These are phyloP conservation scores for Candidula unifasciata DNA, from an alignment of 2,888 invertebrate genomes.

Conservation along the genomic window DNA sequence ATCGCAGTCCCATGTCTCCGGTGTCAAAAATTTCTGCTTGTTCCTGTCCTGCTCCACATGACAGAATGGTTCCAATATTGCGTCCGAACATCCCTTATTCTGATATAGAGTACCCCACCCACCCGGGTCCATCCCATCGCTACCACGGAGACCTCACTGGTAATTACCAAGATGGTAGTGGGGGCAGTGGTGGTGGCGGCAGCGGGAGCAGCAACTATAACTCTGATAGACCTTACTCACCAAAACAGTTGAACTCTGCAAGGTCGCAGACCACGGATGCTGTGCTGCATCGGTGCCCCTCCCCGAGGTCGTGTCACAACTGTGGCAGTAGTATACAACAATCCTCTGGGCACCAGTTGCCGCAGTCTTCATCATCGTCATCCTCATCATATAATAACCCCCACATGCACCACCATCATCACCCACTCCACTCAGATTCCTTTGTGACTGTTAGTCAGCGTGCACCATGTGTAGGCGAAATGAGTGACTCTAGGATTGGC, in stretches of 20 bases:
- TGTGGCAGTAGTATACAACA: slow-evolving; percentile 48
- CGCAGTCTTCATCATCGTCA: slow-evolving; percentile 43
- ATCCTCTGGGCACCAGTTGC: slow-evolving; percentile 17
- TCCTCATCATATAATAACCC: slow-evolving; percentile 45
- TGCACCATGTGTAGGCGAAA: slow-evolving; percentile 25
- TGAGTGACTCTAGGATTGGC: slow-evolving; percentile 44
- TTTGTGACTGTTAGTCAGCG: slow-evolving; percentile 47
- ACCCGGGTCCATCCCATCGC: slow-evolving; percentile 43
- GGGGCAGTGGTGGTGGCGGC: slow-evolving; percentile 46
- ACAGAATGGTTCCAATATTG: slow-evolving; percentile 57
- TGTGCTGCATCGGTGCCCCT: slow-evolving; percentile 36
- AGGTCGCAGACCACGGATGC: slow-evolving; percentile 23
- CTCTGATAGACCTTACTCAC: slow-evolving; percentile 61
- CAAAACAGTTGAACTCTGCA: slow-evolving; percentile 62
- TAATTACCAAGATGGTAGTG: slow-evolving; percentile 43
- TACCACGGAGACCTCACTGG: slow-evolving; percentile 40
- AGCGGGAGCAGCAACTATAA: slow-evolving; percentile 53
- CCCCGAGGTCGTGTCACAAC: slow-evolving; percentile 47
- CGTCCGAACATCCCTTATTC: slow-evolving; percentile 66
- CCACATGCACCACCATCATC: slow-evolving; percentile 42
- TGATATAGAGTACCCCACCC: slow-evolving; percentile 64
- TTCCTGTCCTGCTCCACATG: slow-evolving; percentile 71
- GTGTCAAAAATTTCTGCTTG: slow-evolving; percentile 72
- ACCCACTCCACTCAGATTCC: slow-evolving; percentile 24
- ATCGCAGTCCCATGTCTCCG: slow-evolving; percentile 69